These are phyloP conservation scores for Picus viridis DNA, from an alignment of 2,797 vertebrate genomes.

Conservation along the genomic window DNA sequence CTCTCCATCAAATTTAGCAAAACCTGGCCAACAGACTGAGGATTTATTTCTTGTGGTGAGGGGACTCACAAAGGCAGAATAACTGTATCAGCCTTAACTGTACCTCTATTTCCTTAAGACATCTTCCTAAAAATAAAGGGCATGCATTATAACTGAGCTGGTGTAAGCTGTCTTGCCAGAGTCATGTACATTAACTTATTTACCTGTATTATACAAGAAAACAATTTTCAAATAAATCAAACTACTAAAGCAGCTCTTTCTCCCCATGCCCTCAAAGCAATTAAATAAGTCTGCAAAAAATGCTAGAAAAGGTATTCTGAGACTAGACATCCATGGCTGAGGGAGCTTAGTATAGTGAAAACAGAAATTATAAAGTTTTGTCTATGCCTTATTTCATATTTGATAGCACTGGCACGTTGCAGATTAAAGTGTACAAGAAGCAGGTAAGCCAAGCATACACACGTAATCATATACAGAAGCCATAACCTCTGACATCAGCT, in stretches of 20 bases:
- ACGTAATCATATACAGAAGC: accelerated
- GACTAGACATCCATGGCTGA: background rate
- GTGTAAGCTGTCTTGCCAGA: background rate
- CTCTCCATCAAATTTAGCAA: background rate
- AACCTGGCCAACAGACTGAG: background rate
- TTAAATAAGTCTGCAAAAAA: background rate
- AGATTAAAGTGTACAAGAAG: background rate
- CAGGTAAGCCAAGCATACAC: background rate
- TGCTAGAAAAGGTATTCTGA: background rate
- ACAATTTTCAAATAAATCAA: background rate
- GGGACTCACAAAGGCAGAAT: background rate
- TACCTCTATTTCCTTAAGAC: background rate
- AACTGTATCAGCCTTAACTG: background rate
- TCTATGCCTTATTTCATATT: background rate
- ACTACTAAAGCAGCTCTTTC: background rate
- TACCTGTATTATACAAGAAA: background rate
- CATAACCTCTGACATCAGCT: background rate
- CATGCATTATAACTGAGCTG: background rate
- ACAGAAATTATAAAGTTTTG: background rate
- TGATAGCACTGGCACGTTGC: background rate
- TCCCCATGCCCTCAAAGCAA: background rate
- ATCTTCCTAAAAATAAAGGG: background rate
- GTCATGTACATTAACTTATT: background rate
- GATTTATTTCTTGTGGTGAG: background rate
- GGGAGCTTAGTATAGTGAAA: background rate